A percentile compares a stretch with the other conserved stretches of the same genome.
phyloP scores from a whole-genome alignment of 2,113 vertebrate species.

The Cnemophilus loriae region DNA sequence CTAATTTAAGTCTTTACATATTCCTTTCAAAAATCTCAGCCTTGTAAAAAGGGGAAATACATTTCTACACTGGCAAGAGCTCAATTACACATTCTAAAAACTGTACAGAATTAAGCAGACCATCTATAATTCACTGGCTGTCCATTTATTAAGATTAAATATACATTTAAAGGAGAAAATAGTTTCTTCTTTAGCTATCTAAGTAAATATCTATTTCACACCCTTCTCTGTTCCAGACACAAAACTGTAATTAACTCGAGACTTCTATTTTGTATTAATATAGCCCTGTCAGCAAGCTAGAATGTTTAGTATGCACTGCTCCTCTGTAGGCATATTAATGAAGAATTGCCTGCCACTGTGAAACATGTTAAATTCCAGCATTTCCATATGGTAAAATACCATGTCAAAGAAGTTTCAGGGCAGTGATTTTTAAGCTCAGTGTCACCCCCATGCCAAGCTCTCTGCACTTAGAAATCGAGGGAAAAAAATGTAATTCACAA shows the following conservation, averaged over 20 bases:
- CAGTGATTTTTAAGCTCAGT: background rate
- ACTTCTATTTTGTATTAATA: background rate
- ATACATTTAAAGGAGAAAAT: background rate
- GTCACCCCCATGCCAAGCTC: background rate
- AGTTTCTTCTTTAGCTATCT: background rate
- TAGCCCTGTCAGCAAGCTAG: background rate
- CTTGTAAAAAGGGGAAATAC: background rate
- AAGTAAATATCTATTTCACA: slow-evolving; percentile 12
- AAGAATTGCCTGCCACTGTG: background rate
- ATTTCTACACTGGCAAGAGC: background rate
- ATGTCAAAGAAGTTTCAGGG: background rate
- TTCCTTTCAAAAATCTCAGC: background rate
- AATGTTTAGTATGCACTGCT: background rate
- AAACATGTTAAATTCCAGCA: background rate
- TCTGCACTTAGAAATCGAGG: background rate
- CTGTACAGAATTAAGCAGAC: background rate
- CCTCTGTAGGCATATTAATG: background rate
- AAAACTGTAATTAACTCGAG: slow-evolving; percentile 17
- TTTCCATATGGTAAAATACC: background rate
- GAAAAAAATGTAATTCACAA: background rate
- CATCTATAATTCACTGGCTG: background rate
- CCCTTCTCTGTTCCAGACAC: background rate
- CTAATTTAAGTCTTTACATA: background rate
- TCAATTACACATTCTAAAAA: background rate
- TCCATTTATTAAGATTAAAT: slow-evolving; percentile 1